Percentiles rank a stretch among this genome's conserved stretches.
phyloP scores from a whole-genome alignment of 2,888 invertebrate genomes.

The Keiferia lycopersicella region DNA sequence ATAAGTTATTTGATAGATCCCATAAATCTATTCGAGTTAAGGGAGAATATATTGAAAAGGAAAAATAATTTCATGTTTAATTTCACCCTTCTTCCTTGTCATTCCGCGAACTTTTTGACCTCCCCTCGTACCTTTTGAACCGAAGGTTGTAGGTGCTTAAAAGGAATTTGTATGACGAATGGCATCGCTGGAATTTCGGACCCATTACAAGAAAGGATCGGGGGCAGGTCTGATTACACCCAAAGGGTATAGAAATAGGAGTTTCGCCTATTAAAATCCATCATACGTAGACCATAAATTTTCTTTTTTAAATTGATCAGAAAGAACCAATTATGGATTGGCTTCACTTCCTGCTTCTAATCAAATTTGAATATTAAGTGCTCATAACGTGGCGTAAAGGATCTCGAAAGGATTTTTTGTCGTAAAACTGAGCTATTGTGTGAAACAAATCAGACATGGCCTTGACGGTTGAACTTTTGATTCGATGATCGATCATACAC shows the following conservation, averaged over 20 bases:
- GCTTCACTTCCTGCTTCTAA: constrained; percentile 55
- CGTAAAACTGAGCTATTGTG: constrained; percentile 8
- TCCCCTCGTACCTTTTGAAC: constrained; percentile 45
- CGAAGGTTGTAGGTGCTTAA: constrained; percentile 43
- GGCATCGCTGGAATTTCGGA: constrained; percentile 46
- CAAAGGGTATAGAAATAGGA: constrained; percentile 37
- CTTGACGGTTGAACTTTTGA: background rate
- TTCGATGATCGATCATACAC: background rate
- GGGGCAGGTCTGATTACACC: constrained; percentile 36
- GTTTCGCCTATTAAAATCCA: constrained; percentile 40
- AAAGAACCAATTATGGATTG: constrained; percentile 51
- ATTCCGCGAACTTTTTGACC: no score
- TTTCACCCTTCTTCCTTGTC: no score
- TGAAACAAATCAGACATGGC: constrained; percentile 6
- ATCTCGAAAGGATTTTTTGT: constrained; percentile 18
- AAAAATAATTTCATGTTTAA: no score
- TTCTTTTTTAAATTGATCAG: constrained; percentile 14
- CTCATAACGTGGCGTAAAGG: background rate
- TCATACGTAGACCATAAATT: constrained; percentile 28
- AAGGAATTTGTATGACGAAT: constrained; percentile 53
- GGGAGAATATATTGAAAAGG: no score
- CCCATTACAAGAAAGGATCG: constrained; percentile 34
- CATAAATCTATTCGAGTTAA: no score
- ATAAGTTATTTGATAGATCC: no score
- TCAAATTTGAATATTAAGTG: constrained; percentile 39